Base-by-base conservation (phyloP, 2,888 invertebrate genomes). In the Schizaphis graminum region DNA sequence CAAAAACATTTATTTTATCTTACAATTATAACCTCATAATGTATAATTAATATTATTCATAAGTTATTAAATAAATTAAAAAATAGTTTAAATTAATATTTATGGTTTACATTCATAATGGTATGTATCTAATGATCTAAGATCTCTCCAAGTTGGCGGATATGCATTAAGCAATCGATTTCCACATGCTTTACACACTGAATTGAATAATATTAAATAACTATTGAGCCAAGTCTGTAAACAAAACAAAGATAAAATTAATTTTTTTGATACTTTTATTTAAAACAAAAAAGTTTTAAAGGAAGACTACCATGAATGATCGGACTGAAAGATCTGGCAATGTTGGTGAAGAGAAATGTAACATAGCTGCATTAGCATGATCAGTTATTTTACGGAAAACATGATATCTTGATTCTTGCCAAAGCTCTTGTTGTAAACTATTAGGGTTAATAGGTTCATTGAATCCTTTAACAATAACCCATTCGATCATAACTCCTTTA, bases 101-200 rank as follows among this genome's bases (percentile, higher is more conserved):
- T 95, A 97, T 96, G 98, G 98, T 96, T 98, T 98, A 96, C 99
- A 99, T 96, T 98, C 98, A 96, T 99, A 99, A 96, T 99, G 99
- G 96, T 98, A 99, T 0, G 99, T 98, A 95, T 99, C 98, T 93
- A 98, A 96, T 3, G 98, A 98, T 95, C 99, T 97, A 95, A 98
- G 97, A 96, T 99, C 99, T 95, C 99, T 97, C 99, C 99, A 99
- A 0, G 99, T 99, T 0, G 99, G 99, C 0, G 99, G 99, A 95
- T 98, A 96, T 95, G 98, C 97, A 95, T 98, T 98, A 95, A 98
- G 97, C 1, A 99, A 96, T 95, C 98, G 98, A 95, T 98, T 97
- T 4, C 97, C 97, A 96, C 99, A 99, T 94, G 98, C 97, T 95
- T 98, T 98, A 96, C 99, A 99, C 0, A 98, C 97, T 93, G 98